A percentile compares a stretch with the other conserved stretches of the same genome.
Conservation (phyloP, 2,113 vertebrate species). For the Callorhinus ursinus region DNA sequence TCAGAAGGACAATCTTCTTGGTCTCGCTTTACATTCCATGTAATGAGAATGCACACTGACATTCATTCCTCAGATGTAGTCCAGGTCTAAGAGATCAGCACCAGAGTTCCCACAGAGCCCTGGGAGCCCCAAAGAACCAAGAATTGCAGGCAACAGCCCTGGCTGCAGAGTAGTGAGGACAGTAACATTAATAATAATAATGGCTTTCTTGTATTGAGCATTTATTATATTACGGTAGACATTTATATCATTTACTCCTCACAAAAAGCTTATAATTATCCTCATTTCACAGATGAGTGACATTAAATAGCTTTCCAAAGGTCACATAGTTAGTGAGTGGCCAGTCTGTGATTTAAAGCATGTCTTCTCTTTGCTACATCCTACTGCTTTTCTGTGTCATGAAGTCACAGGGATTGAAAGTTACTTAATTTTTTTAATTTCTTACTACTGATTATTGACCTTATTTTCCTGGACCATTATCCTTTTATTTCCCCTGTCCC, state of each 20-base stretch:
- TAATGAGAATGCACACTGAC: background rate
- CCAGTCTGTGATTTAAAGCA: background rate
- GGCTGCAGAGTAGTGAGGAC: background rate
- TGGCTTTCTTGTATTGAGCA: background rate
- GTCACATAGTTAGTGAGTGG: background rate
- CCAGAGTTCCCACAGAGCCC: background rate
- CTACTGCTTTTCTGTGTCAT: background rate
- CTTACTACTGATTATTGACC: background rate
- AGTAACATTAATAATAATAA: background rate
- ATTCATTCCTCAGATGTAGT: background rate
- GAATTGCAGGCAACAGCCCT: background rate
- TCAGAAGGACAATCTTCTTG: background rate
- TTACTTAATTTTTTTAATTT: background rate
- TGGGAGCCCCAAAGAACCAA: background rate
- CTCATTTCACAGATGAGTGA: background rate
- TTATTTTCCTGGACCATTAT: background rate
- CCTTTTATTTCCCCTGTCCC: background rate
- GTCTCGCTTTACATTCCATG: background rate
- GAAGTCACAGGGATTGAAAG: background rate
- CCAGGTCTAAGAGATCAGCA: background rate
- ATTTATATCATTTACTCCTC: background rate
- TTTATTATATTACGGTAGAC: background rate
- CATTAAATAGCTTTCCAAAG: conserved; percentile 13
- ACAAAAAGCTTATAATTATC: background rate
- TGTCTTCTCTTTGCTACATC: background rate